Conservation (phyloP, 2,888 invertebrate species). For the Melitaea athalia region DNA sequence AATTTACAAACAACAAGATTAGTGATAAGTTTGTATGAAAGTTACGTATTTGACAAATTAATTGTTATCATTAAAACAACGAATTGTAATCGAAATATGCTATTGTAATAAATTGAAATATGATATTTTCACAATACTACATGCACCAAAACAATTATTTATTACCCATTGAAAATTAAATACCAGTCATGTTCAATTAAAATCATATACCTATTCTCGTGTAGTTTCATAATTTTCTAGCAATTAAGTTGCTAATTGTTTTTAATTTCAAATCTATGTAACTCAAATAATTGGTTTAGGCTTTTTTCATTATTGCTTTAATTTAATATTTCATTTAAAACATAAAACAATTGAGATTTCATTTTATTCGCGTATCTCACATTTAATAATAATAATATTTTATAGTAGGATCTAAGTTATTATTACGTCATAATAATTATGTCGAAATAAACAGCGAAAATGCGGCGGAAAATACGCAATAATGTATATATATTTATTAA, state of each 20-base stretch:
- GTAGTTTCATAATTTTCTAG: constrained; percentile 12
- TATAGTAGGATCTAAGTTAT: too few relatives aligned
- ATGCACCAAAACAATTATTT: constrained; percentile 15
- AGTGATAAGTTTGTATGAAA: not conserved
- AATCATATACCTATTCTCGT: not conserved
- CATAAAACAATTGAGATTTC: not conserved
- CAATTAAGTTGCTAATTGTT: not conserved
- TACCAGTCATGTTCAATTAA: constrained; percentile 6
- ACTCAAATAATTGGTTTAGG: not conserved
- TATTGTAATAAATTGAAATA: constrained; percentile 11
- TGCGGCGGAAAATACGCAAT: not conserved
- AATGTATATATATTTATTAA: not conserved
- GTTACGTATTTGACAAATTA: constrained; percentile 16
- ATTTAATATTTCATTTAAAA: not conserved
- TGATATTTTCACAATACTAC: constrained; percentile 13
- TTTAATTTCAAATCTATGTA: constrained; percentile 10
- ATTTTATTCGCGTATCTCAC: too few relatives aligned
- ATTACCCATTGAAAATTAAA: constrained; percentile 13
- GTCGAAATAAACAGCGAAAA: not conserved
- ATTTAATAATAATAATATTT: too few relatives aligned
- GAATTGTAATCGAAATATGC: constrained; percentile 7
- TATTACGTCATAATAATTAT: too few relatives aligned
- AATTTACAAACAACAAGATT: not conserved
- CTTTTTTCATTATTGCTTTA: not conserved
- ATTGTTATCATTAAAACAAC: constrained; percentile 17